Percentiles rank a stretch among this genome's conserved stretches.
Conservation (phyloP, 1,140 invertebrate species). For the Nixonia krombeini region DNA sequence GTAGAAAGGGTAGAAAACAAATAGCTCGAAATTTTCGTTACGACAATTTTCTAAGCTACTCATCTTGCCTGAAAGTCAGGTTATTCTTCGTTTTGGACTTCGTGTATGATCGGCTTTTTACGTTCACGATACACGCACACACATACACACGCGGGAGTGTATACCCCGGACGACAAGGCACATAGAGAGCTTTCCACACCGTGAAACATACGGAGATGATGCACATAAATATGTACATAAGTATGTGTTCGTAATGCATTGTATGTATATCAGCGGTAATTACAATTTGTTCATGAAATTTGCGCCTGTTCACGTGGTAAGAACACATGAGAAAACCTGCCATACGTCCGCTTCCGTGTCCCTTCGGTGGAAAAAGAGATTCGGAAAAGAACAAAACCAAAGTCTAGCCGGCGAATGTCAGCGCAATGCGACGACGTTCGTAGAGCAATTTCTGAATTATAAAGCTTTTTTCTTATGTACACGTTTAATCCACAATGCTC, state of each 20-base stretch:
- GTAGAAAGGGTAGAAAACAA: too few species aligned
- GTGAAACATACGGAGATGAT: conserved; percentile 29
- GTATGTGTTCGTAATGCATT: conserved; percentile 43
- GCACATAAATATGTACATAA: conserved; percentile 43
- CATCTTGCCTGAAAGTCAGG: too few species aligned
- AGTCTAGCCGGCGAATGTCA: conserved; percentile 12
- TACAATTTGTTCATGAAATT: conserved; percentile 60
- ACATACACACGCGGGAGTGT: conserved; percentile 17
- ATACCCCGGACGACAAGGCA: conserved; percentile 34
- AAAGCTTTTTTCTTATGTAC: not conserved
- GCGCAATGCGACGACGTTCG: not conserved
- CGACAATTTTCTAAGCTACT: too few species aligned
- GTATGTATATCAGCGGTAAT: conserved; percentile 56
- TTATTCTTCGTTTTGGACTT: too few species aligned
- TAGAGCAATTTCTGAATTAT: not conserved
- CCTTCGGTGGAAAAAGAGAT: conserved; percentile 6
- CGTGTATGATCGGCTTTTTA: too few species aligned
- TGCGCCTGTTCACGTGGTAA: conserved; percentile 34
- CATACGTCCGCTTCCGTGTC: conserved; percentile 16
- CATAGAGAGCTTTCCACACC: conserved; percentile 28
- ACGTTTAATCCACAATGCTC: not conserved
- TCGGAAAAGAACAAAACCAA: conserved; percentile 28
- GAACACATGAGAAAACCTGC: conserved; percentile 25
- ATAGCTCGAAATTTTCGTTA: too few species aligned
- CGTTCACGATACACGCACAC: conserved; percentile 16